phyloP scores from a whole-genome alignment of 2,113 vertebrate genomes.

The Gopherus flavomarginatus region DNA sequence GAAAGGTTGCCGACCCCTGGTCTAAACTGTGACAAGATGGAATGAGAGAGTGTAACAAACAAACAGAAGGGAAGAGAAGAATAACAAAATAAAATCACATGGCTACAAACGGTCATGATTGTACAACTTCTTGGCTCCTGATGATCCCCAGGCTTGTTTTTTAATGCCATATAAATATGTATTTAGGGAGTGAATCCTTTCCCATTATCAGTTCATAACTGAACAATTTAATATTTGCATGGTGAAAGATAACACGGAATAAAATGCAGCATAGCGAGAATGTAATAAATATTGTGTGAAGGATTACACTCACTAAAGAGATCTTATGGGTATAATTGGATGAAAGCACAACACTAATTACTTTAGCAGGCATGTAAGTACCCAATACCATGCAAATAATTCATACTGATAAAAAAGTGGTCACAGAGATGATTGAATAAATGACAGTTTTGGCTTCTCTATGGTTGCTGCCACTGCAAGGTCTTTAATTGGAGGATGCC shows the following conservation, averaged over 20 bases:
- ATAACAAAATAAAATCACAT: neutral
- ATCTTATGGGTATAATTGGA: slow-evolving; percentile 25
- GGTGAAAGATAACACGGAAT: neutral
- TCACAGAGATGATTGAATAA: slow-evolving; percentile 36
- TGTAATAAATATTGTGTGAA: slow-evolving; percentile 40
- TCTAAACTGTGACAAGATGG: neutral
- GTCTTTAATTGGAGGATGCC: slow-evolving; percentile 8
- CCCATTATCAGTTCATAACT: neutral
- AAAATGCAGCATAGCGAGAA: neutral
- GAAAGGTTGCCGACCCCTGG: too few relatives aligned
- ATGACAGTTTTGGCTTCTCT: slow-evolving; percentile 18
- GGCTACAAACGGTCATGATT: neutral
- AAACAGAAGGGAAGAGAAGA: neutral
- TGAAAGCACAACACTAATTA: slow-evolving; percentile 38
- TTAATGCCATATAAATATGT: neutral
- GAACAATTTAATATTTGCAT: slow-evolving; percentile 12
- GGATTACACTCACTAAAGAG: neutral
- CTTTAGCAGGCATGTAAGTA: slow-evolving; percentile 46
- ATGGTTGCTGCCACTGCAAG: slow-evolving; percentile 7
- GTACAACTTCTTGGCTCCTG: neutral
- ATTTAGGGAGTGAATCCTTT: slow-evolving; percentile 16
- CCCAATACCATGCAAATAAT: slow-evolving; percentile 47
- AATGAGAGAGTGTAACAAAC: neutral
- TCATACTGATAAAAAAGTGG: slow-evolving; percentile 44
- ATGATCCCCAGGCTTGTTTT: neutral